Conservation (phyloP, 1,140 invertebrate genomes). For the Dendroctonus valens region DNA sequence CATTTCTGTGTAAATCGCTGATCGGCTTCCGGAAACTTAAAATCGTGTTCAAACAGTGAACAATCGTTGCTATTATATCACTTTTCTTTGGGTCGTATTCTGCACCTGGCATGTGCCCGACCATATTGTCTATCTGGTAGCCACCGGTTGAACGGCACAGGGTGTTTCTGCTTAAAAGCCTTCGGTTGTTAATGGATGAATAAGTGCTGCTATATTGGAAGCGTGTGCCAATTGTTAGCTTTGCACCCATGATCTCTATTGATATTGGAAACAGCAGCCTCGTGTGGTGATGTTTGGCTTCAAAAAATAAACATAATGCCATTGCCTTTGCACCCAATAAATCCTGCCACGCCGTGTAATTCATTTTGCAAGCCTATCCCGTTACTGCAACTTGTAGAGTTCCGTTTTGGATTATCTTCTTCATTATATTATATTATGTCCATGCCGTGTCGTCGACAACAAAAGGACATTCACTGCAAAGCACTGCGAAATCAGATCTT, state of each 20-base stretch:
- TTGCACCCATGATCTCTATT: not conserved
- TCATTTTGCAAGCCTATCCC: too few relatives aligned
- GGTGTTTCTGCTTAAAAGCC: conserved; percentile 9
- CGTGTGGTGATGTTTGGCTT: too few relatives aligned
- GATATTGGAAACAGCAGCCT: conserved; percentile 3
- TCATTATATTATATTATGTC: too few relatives aligned
- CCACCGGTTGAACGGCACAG: conserved; percentile 10
- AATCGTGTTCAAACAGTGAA: conserved; percentile 16
- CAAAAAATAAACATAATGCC: too few relatives aligned
- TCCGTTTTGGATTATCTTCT: too few relatives aligned
- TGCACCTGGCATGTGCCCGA: conserved; percentile 19
- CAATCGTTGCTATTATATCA: conserved; percentile 14
- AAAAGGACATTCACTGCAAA: too few relatives aligned
- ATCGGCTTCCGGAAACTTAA: conserved; percentile 5
- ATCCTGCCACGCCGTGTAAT: too few relatives aligned
- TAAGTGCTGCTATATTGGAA: conserved; percentile 6
- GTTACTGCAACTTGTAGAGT: too few relatives aligned
- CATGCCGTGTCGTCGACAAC: too few relatives aligned
- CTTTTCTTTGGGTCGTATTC: conserved; percentile 15
- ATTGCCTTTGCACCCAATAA: too few relatives aligned
- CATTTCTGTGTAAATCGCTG: too few relatives aligned
- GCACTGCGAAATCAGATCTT: too few relatives aligned
- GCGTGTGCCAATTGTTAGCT: conserved; percentile 18
- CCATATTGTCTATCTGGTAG: conserved; percentile 15
- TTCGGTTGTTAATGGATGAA: conserved; percentile 15